Percentiles rank a stretch among this genome's conserved stretches.
Evolutionary conservation across 2,888 invertebrate genomes (phyloP).

Genomic region (Timandra comae): DNA sequence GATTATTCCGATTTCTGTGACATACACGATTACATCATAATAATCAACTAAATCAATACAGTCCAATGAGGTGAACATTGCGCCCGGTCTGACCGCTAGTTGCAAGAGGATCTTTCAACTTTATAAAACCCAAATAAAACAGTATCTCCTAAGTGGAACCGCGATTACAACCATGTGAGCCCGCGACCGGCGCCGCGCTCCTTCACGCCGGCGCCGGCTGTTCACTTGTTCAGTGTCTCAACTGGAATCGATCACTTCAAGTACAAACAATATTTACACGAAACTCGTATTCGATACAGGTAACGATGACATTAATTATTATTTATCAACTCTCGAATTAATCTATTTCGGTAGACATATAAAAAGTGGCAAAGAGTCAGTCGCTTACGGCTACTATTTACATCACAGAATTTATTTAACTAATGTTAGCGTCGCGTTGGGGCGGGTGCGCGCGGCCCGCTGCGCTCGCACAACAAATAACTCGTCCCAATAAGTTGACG

Average conservation of each 20-base stretch:
- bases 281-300: conserved; percentile 41
- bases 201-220: too few relatives aligned
- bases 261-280: conserved; percentile 64
- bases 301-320: conserved; percentile 44
- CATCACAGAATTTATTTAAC: conserved; percentile 42
- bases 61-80: too few relatives aligned
- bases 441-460: not conserved
- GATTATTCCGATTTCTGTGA: too few relatives aligned
- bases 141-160: too few relatives aligned
- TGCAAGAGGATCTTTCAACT: too few relatives aligned
- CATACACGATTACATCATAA: too few relatives aligned
- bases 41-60: too few relatives aligned
- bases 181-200: too few relatives aligned
- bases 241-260: conserved; percentile 39
- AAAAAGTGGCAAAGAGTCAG: conserved; percentile 74
- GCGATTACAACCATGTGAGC: too few relatives aligned
- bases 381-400: conserved; percentile 69
- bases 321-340: conserved; percentile 33
- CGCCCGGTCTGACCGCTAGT: too few relatives aligned
- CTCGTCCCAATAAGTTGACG: conserved; percentile 13
- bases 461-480: conserved; percentile 11
- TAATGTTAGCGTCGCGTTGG: conserved; percentile 9
- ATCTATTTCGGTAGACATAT: conserved; percentile 63
- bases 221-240: too few relatives aligned
- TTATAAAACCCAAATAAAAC: too few relatives aligned